These are phyloP conservation scores for Melospiza georgiana DNA, from an alignment of 2,113 vertebrate genomes.

Conservation along the genomic window DNA sequence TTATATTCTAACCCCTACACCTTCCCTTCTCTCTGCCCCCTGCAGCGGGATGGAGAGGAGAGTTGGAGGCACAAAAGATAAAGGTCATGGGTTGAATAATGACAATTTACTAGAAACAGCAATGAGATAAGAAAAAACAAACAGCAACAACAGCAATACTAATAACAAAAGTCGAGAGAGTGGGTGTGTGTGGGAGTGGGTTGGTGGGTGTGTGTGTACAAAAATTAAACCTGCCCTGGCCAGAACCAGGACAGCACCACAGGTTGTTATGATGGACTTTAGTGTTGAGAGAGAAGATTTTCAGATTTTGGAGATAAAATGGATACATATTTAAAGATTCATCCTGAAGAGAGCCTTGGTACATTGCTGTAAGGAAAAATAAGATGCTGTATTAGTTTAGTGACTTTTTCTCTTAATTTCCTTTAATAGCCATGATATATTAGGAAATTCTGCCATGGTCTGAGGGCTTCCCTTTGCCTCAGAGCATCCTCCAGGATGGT, in stretches of 20 bases:
- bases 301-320: neutral
- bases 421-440: neutral
- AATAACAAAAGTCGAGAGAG: neutral
- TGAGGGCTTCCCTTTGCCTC: neutral
- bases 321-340: neutral
- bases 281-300: neutral
- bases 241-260: neutral
- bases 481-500: neutral
- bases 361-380: neutral
- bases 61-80: neutral
- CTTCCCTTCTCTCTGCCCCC: neutral
- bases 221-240: neutral
- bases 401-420: neutral
- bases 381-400: neutral
- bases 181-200: accelerated
- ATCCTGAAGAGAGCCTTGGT: neutral
- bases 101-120: neutral
- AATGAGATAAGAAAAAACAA: neutral
- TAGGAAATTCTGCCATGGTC: neutral
- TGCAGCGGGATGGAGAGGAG: neutral
- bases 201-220: too few species aligned
- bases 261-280: neutral
- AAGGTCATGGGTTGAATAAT: neutral
- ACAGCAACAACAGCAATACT: neutral
- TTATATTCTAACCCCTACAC: too few species aligned